Base-by-base conservation (phyloP, 2,888 invertebrate species). In the Agrotis exclamationis region DNA sequence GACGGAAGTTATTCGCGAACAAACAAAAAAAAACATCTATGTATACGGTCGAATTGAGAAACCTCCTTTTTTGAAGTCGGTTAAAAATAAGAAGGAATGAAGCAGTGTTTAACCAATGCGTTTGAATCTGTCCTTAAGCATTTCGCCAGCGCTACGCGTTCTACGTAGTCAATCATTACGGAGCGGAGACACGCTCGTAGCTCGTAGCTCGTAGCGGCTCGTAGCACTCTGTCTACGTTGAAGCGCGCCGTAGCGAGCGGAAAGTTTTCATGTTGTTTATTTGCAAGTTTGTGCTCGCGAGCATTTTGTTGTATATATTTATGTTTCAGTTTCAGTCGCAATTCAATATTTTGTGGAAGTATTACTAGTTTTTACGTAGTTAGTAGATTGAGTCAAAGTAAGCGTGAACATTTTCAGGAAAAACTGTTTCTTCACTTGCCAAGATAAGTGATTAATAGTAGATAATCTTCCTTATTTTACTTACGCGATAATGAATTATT, bases 161-260 rank as follows among this genome's bases (percentile, higher is more conserved):
- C 20, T 39, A 11, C 39, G 54, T 16, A 45, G 22, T 18, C 53
- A 14, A n/a, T 50, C 22, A 22, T 22, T n/a, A 44, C 50, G 54
- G 48, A 54, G n/a, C 58, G 62, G n/a, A n/a, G n/a, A n/a, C 54
- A 45, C 54, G 47, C 51, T 58, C 65, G 70, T 80, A 69, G 77
- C 51, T 58, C 65, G 70, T 80, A 69, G 77, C 69, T 22, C 71
- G 47, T 69, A 56, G 62, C 73, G 13, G 22, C 16, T 28, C 63
- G 78, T 71, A 81, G 77, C 77, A 22, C 20, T 47, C 48, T 20
- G 45, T 33, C 78, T 77, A 81, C 82, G 78, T n/a, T 63, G 79
- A 76, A 77, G 75, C 56, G 44, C 33, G 22, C 18, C 56, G 76
- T 60, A 57, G 70, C 48, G 22, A 24, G 9, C 39, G 63, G 18